Base-by-base conservation (phyloP, 2,113 vertebrate species). In the Genyomyrus donnyi region DNA sequence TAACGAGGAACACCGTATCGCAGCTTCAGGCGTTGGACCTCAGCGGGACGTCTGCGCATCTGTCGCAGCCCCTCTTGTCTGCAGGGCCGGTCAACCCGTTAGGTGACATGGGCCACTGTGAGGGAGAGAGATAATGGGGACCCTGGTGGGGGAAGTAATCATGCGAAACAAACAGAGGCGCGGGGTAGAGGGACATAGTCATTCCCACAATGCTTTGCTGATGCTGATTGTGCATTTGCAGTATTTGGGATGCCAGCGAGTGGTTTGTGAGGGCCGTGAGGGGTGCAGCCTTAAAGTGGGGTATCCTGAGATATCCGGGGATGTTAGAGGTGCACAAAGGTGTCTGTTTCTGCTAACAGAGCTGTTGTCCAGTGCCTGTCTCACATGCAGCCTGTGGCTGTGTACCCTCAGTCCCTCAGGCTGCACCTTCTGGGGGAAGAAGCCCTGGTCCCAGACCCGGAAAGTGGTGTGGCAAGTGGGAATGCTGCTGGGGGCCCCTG, bases 391-490 rank as follows among this genome's bases (percentile, higher is more conserved):
- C 88, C 42, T 31, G 24, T 24, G 48, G 85, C 52, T 93, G 3
- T 89, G 50, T 19, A 15, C 13, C 49, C 91, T 24, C 94, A 97
- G 97, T 94, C 97, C 97, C 90, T 97, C 97, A 89, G 97, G 97
- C 91, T 98, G 97, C 92, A 97, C 97, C 2, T 97, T 98, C 93
- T 97, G 97, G 97, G 97, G 97, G 87, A 97, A 97, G 95, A 96
- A 96, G 94, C 97, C 97, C 0, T 97, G 97, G 97, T 97, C 97
- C 3, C 95, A 96, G 92, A 97, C 95, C 39, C 94, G 96, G 88
- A 97, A 97, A 93, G 95, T 97, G 91, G 94, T 97, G 50, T 97
- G 97, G 97, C 97, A 97, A 94, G 96, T 97, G 94, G 97, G 96
- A 93, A 97, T 97, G 97, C 94, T 97, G 92, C 96, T 97, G 31